phyloP scores from a whole-genome alignment of 2,113 vertebrate genomes.

The Antennarius striatus region DNA sequence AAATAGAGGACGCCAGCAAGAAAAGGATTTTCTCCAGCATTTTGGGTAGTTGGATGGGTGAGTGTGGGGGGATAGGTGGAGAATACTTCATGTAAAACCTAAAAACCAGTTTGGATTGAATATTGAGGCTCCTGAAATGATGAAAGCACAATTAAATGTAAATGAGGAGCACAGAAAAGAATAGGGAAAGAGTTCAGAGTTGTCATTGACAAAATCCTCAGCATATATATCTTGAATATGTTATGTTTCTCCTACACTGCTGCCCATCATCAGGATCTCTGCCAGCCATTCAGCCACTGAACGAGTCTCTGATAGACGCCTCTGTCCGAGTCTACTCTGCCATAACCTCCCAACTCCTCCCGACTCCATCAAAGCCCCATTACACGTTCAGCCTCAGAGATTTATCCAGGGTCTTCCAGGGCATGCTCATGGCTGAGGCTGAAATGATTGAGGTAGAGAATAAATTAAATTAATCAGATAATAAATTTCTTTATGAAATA shows the following conservation, averaged over 20 bases:
- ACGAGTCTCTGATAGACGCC: constrained; percentile 82
- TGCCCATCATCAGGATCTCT: constrained; percentile 65
- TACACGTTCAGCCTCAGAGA: constrained; percentile 95
- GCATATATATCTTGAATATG: background rate
- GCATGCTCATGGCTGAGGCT: constrained; percentile 89
- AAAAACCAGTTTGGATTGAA: no score
- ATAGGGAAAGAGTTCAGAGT: no score
- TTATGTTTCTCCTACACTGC: background rate
- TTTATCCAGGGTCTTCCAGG: constrained; percentile 95
- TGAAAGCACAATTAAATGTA: no score
- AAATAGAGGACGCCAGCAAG: constrained; percentile 89
- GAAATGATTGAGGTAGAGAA: constrained; percentile 76
- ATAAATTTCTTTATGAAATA: background rate
- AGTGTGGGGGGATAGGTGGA: constrained; percentile 46
- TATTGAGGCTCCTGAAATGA: no score
- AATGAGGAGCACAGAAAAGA: no score
- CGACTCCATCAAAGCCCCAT: constrained; percentile 91
- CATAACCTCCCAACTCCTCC: constrained; percentile 89
- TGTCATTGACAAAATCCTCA: no score
- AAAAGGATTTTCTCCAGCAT: constrained; percentile 89
- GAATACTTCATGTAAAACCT: no score
- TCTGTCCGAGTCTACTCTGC: constrained; percentile 83
- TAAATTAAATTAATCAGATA: constrained; percentile 4
- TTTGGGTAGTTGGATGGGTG: constrained; percentile 89
- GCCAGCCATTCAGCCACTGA: constrained; percentile 75